Base-by-base conservation (phyloP, 1,140 invertebrate genomes). In the Aphidius gifuensis region DNA sequence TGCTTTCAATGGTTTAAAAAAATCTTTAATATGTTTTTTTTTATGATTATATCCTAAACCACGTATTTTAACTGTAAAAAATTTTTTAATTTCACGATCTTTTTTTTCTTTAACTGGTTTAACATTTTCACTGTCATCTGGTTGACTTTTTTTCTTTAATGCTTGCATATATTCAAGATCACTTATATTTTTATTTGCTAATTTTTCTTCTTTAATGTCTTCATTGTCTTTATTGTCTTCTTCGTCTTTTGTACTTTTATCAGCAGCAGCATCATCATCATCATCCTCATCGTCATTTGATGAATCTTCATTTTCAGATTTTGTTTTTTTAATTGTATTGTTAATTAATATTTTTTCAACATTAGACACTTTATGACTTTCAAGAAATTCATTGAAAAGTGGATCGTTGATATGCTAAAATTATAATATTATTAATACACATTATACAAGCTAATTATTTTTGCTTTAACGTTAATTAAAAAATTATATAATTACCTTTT, bases 331-430 rank as follows among this genome's bases (percentile, higher is more conserved):
- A 80, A 9, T 32, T 32, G 82, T 74, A 78, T 83, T 64, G 16
- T 16, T 16, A 16, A 16, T 16, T 16, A 16, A 16, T 16, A 16
- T 16, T 16, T 16, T 16, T 16, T 16, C 16, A 16, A 16, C 16
- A 16, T 16, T 16, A 16, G 65, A 83, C 40, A 58, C 84, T 47
- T 85, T 74, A 79, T 96, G 92, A 51, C 87, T 85, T 80, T 92
- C 85, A 69, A 97, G 80, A 81, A 94, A 98, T 78, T 97, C 93
- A 65, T 85, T 79, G 82, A 97, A 97, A 60, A 92, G 77, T 38
- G 93, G 91, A 85, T 97, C 94, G 83, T 92, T 86, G 82, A 92
- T 90, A 68, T 94, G 87, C 87, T 92, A 74, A 64, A 85, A 79
- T 54, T 55, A 32, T 32, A 32, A 32, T 3, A 32, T 32, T 32